A percentile compares a stretch with the other conserved stretches of the same genome.
Conservation (phyloP, 2,888 invertebrate species). For the Galerucella calmariensis region DNA sequence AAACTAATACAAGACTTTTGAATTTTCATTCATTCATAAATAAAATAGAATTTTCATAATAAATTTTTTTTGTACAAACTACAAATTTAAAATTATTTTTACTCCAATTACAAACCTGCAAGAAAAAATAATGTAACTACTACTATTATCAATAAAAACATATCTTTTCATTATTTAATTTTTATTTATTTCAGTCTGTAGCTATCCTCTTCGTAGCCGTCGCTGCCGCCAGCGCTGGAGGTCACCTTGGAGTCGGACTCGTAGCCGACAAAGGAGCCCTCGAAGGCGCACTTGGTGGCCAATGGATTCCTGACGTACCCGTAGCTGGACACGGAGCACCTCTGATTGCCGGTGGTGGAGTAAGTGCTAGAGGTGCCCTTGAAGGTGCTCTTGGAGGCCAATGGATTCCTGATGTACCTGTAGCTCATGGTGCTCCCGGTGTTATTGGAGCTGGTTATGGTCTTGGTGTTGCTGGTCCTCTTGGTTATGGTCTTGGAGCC, state of each 20-base stretch:
- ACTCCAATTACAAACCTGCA: too few species aligned
- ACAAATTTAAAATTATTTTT: too few species aligned
- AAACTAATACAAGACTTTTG: too few species aligned
- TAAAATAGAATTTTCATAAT: too few species aligned
- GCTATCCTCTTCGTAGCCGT: slow-evolving; percentile 52
- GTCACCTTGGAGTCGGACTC: slow-evolving; percentile 39
- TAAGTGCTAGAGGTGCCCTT: slow-evolving; percentile 41
- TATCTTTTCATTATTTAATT: slow-evolving; percentile 4
- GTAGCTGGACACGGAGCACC: slow-evolving; percentile 38
- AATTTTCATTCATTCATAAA: too few species aligned
- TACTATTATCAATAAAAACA: too few species aligned
- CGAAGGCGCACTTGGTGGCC: slow-evolving; percentile 45
- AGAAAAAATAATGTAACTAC: too few species aligned
- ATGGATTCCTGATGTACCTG: slow-evolving; percentile 47
- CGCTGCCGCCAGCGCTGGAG: slow-evolving; percentile 49
- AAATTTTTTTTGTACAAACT: too few species aligned
- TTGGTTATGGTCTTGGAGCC: slow-evolving; percentile 37
- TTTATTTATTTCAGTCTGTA: slow-evolving; percentile 45
- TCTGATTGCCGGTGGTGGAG: slow-evolving; percentile 36
- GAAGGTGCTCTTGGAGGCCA: slow-evolving; percentile 46
- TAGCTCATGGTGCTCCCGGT: slow-evolving; percentile 35
- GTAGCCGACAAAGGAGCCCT: slow-evolving; percentile 42
- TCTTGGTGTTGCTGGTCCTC: slow-evolving; percentile 25
- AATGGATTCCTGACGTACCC: slow-evolving; percentile 45
- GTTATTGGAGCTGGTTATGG: neutral